Base-by-base conservation (phyloP, 2,113 vertebrate genomes). In the Sarotherodon lohbergeri region DNA sequence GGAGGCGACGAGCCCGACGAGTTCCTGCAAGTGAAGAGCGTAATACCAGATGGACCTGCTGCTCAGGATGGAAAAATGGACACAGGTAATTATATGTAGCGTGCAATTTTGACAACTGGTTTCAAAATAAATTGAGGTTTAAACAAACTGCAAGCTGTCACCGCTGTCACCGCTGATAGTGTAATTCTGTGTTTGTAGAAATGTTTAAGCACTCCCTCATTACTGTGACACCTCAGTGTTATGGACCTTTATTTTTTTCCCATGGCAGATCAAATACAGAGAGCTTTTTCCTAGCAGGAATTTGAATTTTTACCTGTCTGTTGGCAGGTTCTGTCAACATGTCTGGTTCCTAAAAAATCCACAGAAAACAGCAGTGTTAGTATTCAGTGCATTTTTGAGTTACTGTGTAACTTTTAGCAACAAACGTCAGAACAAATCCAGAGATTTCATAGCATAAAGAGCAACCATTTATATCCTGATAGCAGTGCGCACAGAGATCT, bases 21-120 rank as follows among this genome's bases (percentile, higher is more conserved):
- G 94, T 99, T 99, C 95, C 97, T 99, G 54, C 99, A 99, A 94
- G 98, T 99, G 94, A 99, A 99, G 95, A 99, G 99, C 46, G 98
- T 99, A 84, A 99, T 99, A 93, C 98, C 98, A 1, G 99, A 99
- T 2, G 99, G 99, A 56, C 99, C 99, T 2, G 98, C 99, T 1
- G 98, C 99, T 24, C 98, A 99, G 93, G 99, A 99, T 43, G 97
- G 97, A 85, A 99, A 99, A 96, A 99, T 99, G 98, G 98, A 99
- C 95, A 99, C 98, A 94, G 99, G 99, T 99, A 96, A 86, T 85
- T 43, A 86, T 78, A 27, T 81, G 63, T 43, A 78, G 54, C 11
- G 8, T 2, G 4, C 71, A 80, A 36, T 86, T 57, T 32, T 80
- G 61, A 83, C 71, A 73, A 24, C 54, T 63, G 52, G 27, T 43